Percentiles rank a stretch among this genome's conserved stretches.
Conservation (phyloP, 2,113 vertebrate genomes). For the Daboia siamensis region DNA sequence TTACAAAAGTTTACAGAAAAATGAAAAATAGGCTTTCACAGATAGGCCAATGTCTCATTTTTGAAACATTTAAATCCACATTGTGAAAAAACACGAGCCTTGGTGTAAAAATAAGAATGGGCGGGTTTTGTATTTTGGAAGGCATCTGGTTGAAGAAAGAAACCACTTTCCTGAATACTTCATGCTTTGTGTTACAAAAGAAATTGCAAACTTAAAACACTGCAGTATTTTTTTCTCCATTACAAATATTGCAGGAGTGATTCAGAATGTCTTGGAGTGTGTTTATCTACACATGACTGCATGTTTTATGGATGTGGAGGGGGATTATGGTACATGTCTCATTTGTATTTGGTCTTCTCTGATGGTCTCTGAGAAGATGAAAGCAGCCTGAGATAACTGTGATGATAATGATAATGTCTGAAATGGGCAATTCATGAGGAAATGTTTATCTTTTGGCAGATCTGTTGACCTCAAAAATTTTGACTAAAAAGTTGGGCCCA, state of each 20-base stretch:
- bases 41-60: constrained; percentile 52
- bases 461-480: constrained; percentile 15
- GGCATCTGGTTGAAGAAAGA: constrained; percentile 44
- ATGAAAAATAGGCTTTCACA: constrained; percentile 58
- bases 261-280: neutral
- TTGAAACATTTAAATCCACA: constrained; percentile 58
- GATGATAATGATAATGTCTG: constrained; percentile 48
- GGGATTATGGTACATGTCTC: constrained; percentile 4
- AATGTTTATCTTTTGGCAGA: neutral
- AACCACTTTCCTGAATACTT: constrained; percentile 30
- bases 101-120: constrained; percentile 50
- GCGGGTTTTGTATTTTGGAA: constrained; percentile 40
- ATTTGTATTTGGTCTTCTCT: constrained; percentile 15
- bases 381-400: constrained; percentile 51
- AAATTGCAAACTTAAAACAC: neutral
- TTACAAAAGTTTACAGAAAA: constrained; percentile 70
- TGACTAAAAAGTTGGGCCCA: constrained; percentile 3
- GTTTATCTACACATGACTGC: neutral
- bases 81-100: constrained; percentile 46
- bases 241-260: accelerated
- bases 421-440: constrained; percentile 7
- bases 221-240: neutral
- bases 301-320: neutral
- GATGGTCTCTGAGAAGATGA: constrained; percentile 41
- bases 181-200: constrained; percentile 17